phyloP scores from a whole-genome alignment of 1,140 invertebrate species.

The Drosophila simulans region DNA sequence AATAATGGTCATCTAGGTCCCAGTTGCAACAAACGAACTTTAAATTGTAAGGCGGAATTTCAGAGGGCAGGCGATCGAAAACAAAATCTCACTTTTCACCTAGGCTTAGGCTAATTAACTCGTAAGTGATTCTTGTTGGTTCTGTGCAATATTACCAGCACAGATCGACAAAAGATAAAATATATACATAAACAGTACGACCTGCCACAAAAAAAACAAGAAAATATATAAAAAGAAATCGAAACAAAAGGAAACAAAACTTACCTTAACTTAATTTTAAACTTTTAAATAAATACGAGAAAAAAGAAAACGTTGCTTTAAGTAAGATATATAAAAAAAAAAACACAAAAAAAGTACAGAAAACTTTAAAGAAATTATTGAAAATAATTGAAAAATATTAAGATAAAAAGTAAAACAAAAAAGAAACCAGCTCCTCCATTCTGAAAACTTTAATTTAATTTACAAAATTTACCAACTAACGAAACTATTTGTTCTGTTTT shows the following conservation, averaged over 20 bases:
- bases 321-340: constrained; percentile 58
- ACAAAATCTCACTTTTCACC: constrained; percentile 52
- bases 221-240: constrained; percentile 16
- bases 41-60: constrained; percentile 55
- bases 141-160: constrained; percentile 24
- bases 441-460: constrained; percentile 73
- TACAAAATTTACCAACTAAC: constrained; percentile 60
- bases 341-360: constrained; percentile 25
- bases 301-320: constrained; percentile 67
- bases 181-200: constrained; percentile 68
- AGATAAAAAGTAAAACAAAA: constrained; percentile 10
- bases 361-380: constrained; percentile 75
- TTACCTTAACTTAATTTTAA: constrained; percentile 65
- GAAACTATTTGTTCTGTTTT: constrained; percentile 36
- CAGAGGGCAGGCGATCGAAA: constrained; percentile 10
- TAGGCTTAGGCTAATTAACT: constrained; percentile 42
- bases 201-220: constrained; percentile 64
- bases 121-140: constrained; percentile 50
- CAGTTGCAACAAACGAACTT: constrained; percentile 63
- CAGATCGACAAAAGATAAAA: constrained; percentile 23
- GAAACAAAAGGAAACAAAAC: constrained; percentile 41
- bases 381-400: constrained; percentile 69
- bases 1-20: constrained; percentile 66
- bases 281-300: constrained; percentile 65
- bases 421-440: constrained; percentile 45